Conservation (phyloP, 2,113 vertebrate genomes). For the Hippolais icterina region DNA sequence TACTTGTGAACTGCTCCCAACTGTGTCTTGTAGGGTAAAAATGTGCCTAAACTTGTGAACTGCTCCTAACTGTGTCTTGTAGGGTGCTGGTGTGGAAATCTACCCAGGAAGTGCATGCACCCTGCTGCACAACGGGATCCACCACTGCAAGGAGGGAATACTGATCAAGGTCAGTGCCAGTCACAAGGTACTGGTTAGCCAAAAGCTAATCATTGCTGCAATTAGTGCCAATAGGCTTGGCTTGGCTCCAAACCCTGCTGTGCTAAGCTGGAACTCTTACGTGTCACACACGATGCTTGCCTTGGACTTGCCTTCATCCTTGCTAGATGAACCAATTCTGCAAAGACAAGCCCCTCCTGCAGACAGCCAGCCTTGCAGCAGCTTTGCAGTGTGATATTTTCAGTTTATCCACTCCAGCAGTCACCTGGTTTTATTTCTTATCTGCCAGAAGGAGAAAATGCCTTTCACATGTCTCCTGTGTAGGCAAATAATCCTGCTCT, state of each 20-base stretch:
- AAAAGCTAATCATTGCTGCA: not conserved
- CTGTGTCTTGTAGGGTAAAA: not conserved
- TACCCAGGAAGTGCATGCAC: constrained; percentile 89
- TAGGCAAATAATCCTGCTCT: not conserved
- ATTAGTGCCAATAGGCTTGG: not conserved
- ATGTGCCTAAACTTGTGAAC: not conserved
- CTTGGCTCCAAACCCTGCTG: not conserved
- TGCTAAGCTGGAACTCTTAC: not conserved
- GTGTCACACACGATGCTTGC: not conserved
- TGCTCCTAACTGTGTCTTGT: not conserved
- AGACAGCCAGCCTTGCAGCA: not conserved
- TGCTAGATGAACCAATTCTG: not conserved
- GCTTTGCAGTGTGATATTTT: not conserved
- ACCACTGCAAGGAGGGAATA: constrained; percentile 96
- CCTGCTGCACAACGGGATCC: constrained; percentile 86
- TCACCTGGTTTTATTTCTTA: not conserved
- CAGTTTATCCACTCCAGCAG: not conserved
- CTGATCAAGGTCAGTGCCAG: constrained; percentile 88
- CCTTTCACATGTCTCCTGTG: not conserved
- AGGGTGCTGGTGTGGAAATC: constrained; percentile 95
- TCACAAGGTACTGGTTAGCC: not conserved
- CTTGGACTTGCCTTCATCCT: not conserved
- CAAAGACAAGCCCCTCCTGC: not conserved
- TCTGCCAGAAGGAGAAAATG: not conserved
- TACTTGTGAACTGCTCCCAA: not conserved